Evolutionary conservation across 2,797 vertebrate genomes (phyloP), one percentile per base, ranked within the genome.

Genomic region (Cirrhinus molitorella): DNA sequence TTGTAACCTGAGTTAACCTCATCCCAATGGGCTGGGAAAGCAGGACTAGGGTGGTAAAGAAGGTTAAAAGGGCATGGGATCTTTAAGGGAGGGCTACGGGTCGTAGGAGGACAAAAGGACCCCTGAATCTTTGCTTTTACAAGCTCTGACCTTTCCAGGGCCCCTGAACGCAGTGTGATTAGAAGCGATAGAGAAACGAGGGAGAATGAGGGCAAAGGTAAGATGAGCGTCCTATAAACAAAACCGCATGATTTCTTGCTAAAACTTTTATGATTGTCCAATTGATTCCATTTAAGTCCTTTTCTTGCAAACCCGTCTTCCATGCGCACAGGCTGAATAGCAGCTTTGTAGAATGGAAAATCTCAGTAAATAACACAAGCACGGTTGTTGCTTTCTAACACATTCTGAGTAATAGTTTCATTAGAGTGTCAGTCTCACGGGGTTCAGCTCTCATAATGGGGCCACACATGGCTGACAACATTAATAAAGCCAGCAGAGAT

Each of bases 381-480:
- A n/a, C 40, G 43, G 34, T 55, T 57, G 43, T 17, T 80, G 51
- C 68, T 53, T 79, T 59, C 51, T 70, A 74, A 68, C 40, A 51
- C 21, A 61, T 66, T 67, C 28, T 75, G 70, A 82, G 71, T 70
- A 85, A 75, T 76, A 78, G 74, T 87, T 61, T 59, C 19, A 84
- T 79, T 87, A 80, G 72, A 70, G 57, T 53, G 47, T 14, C 25
- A 45, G 79, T 77, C 88, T 85, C 86, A 65, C 66, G 81, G 74
- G 83, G 61, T 40, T 57, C 72, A 47, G 45, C 23, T 45, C 76
- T 75, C 59, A 77, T 65, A 79, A 84, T 45, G 31, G 34, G 75
- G 74, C 81, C 80, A 79, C 88, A 84, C 81, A 85, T 87, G 85
- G 65, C 74, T 87, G 85, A 71, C 68, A 76, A 71, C 34, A 45